phyloP scores from a whole-genome alignment of 1,140 invertebrate genomes.

The Pygmarrhopalites habei region DNA sequence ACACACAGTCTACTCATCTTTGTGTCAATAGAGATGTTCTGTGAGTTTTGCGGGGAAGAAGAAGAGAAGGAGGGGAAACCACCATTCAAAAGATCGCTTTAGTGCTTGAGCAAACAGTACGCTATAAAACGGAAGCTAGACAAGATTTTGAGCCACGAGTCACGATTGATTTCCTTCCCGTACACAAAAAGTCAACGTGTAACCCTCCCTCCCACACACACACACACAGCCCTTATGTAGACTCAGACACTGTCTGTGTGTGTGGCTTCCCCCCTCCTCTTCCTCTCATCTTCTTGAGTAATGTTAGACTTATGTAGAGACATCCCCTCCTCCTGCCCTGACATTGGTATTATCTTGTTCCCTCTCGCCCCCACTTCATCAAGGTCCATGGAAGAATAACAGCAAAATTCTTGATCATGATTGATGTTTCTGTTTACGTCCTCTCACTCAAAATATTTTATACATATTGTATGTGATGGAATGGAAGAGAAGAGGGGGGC shows the following conservation, averaged over 20 bases:
- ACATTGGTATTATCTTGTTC: conserved; percentile 6
- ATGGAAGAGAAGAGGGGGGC: neutral
- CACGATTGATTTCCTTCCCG: neutral
- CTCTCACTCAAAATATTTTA: conserved; percentile 11
- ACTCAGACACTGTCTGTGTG: neutral
- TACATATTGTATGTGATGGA: no score
- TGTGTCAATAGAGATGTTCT: no score
- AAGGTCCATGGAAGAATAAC: conserved; percentile 1
- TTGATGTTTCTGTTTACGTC: conserved; percentile 27
- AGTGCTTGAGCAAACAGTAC: conserved; percentile 2
- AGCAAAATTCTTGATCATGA: conserved; percentile 4
- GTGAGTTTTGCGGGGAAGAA: no score
- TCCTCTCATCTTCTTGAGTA: neutral
- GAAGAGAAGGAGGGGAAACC: neutral
- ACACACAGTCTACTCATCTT: no score
- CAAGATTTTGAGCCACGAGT: neutral
- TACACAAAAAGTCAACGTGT: neutral
- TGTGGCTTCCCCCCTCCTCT: neutral
- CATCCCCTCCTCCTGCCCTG: neutral
- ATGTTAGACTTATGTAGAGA: neutral
- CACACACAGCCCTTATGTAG: neutral
- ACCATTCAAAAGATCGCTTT: conserved; percentile 1
- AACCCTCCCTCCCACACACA: neutral
- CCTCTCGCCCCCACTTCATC: conserved; percentile 2
- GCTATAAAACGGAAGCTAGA: neutral